These are phyloP conservation scores for Melanotaenia maccullochi DNA, from an alignment of 2,797 vertebrate genomes.

Conservation along the genomic window DNA sequence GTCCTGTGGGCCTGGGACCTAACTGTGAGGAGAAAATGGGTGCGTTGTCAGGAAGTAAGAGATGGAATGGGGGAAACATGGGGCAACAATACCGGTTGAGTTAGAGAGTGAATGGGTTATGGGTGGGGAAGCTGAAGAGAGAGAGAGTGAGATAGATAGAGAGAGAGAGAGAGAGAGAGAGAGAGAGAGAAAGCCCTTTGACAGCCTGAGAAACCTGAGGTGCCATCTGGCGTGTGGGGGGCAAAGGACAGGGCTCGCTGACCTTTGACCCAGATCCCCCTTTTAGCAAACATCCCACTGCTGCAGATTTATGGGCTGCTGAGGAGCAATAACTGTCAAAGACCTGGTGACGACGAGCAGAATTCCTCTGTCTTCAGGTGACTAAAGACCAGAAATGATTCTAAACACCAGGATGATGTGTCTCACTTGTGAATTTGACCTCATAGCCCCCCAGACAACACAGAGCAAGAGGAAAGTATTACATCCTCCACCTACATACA, in stretches of 20 bases:
- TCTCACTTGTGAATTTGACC: conserved; percentile 64
- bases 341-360: conserved; percentile 55
- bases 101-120: conserved; percentile 46
- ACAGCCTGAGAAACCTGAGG: conserved; percentile 85
- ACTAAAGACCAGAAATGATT: conserved; percentile 56
- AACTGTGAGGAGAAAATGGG: conserved; percentile 58
- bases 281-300: conserved; percentile 83
- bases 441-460: conserved; percentile 49
- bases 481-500: conserved; percentile 32
- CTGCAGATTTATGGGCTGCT: conserved; percentile 82
- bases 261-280: conserved; percentile 86
- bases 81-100: conserved; percentile 47
- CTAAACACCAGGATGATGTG: conserved; percentile 50
- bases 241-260: conserved; percentile 77
- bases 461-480: conserved; percentile 20
- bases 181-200: conserved; percentile 59
- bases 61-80: conserved; percentile 49
- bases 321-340: conserved; percentile 82
- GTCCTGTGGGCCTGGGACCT: conserved; percentile 64
- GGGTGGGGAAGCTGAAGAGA: conserved; percentile 42
- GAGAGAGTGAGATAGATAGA: conserved; percentile 28
- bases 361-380: conserved; percentile 67
- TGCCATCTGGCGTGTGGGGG: conserved; percentile 84
- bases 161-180: conserved; percentile 11
- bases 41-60: conserved; percentile 47